Conservation (phyloP, 2,888 invertebrate genomes). For the Aphodius sticticus region DNA sequence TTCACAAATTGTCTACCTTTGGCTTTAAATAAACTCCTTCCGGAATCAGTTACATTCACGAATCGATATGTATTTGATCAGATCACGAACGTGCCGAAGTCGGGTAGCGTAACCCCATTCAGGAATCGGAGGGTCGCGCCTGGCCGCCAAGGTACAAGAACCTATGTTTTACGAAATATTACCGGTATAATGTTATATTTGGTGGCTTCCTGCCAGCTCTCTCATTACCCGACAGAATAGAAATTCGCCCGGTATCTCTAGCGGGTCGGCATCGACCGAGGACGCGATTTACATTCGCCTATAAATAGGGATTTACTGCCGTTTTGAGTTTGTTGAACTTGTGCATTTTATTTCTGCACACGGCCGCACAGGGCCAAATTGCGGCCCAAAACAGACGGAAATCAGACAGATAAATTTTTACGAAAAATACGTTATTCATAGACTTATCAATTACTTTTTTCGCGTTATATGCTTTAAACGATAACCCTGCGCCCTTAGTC, state of each 20-base stretch:
- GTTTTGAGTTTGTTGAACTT: conserved; percentile 28
- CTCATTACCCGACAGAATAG: conserved; percentile 30
- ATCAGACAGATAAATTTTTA: background rate
- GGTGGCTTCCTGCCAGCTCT: conserved; percentile 26
- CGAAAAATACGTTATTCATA: too few relatives aligned
- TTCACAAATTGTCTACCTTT: too few relatives aligned
- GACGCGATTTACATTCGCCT: conserved; percentile 21
- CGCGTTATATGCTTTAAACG: too few relatives aligned
- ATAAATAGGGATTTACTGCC: conserved; percentile 31
- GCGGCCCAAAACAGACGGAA: background rate
- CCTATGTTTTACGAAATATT: conserved; percentile 31
- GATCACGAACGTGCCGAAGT: too few relatives aligned
- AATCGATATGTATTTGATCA: too few relatives aligned
- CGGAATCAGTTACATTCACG: too few relatives aligned
- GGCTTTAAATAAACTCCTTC: too few relatives aligned
- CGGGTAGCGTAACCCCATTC: too few relatives aligned
- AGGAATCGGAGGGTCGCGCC: too few relatives aligned
- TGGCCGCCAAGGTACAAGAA: conserved; percentile 16
- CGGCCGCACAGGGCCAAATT: background rate
- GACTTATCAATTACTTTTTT: too few relatives aligned
- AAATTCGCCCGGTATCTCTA: conserved; percentile 28
- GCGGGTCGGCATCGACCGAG: background rate
- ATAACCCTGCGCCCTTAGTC: too few relatives aligned
- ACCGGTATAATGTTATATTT: conserved; percentile 29
- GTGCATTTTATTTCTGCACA: background rate